Evolutionary conservation across 1,140 invertebrate genomes (phyloP), one percentile per base, ranked within the genome.

Genomic region (Platorchestia sp.): DNA sequence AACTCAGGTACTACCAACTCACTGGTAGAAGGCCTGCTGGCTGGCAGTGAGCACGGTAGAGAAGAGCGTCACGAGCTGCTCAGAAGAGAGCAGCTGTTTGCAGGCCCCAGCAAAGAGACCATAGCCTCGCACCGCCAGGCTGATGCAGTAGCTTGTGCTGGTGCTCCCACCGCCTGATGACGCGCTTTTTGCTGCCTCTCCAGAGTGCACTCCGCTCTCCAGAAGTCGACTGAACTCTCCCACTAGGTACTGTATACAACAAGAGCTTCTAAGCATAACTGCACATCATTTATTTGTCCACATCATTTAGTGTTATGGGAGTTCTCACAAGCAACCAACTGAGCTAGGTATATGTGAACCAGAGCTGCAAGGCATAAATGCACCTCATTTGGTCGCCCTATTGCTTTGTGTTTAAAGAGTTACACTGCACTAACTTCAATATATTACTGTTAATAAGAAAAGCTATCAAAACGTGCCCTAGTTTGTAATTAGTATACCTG

Each of bases 91-190:
- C 10, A 59, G 47, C 40, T 93, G 53, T 44, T 95, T 91, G 45
- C 95, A 95, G 22, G 95, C 95, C 27, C 95, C 95, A 59, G 95
- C 86, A 59, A 95, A 95, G n/a, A 95, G 95, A 40, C 95, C 95
- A 95, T 95, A 95, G 53, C 95, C 95, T 27, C 93, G 89, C 16
- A 95, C 95, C 7, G 95, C 87, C 10, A 95, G 59, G 86, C 90
- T 95, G 42, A 95, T 59, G 41, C 93, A 47, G 91, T 93, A 93
- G 45, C 91, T 93, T 22, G 41, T 7, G 89, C 43, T 91, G 19
- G 53, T 75, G 45, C n/a, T 42, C 14, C 6, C 43, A 7, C 36
- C 53, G 45, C n/a, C 45, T 90, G 87, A 43, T 10, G 41, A 14
- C n/a, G 45, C 1, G 41, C 14, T 5, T 40, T 95, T 22, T 43